Conservation (phyloP, 2,797 vertebrate species). For the Xerus rutilus region DNA sequence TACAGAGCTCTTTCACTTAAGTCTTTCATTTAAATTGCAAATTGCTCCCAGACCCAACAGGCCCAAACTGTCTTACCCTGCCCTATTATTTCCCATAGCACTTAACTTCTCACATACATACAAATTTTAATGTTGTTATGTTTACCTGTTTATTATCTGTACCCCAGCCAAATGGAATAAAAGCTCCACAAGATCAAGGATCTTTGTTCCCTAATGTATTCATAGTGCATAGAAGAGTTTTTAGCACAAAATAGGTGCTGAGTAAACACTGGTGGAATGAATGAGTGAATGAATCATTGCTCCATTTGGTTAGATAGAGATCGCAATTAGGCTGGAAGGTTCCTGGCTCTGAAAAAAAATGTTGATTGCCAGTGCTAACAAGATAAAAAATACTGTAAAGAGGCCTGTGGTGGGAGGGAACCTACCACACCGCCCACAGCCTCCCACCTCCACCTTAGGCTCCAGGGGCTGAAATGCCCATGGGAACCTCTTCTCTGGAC, state of each 20-base stretch:
- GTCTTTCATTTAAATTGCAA: constrained; percentile 42
- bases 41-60: not conserved
- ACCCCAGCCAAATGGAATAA: not conserved
- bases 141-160: not conserved
- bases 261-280: not conserved
- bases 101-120: not conserved
- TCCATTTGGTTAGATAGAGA: not conserved
- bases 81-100: not conserved
- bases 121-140: not conserved
- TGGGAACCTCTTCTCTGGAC: not conserved
- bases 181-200: not conserved
- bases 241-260: not conserved
- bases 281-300: not conserved
- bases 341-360: not conserved
- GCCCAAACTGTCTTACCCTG: not conserved
- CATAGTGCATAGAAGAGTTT: not conserved
- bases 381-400: not conserved
- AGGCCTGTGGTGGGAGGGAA: not conserved
- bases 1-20: constrained; percentile 4
- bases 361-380: not conserved
- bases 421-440: too few relatives aligned
- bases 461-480: not conserved
- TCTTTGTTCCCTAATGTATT: not conserved
- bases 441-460: not conserved
- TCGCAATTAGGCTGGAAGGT: not conserved